Evolutionary conservation across 2,888 invertebrate species (phyloP).

Genomic region (Mycalesis mineus): DNA sequence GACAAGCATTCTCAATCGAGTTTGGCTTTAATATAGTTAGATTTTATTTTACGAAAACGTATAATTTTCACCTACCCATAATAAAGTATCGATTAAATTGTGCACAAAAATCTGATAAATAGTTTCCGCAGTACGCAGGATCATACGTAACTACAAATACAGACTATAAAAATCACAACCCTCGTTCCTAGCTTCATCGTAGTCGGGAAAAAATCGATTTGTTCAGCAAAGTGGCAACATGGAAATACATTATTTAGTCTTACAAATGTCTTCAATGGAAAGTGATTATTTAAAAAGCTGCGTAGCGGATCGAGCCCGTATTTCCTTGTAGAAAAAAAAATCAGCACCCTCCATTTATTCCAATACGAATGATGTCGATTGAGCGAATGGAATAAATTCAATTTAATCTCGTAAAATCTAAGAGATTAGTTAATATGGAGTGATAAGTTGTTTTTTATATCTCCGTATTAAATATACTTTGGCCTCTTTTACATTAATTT

Average conservation of each 20-base stretch:
- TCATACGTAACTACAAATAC: too few species aligned
- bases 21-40: too few species aligned
- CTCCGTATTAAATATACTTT: constrained; percentile 12
- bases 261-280: not conserved
- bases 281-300: constrained; percentile 1
- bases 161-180: too few species aligned
- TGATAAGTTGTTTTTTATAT: constrained; percentile 10
- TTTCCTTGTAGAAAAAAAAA: constrained; percentile 1
- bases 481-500: not conserved
- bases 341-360: constrained; percentile 1
- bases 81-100: too few species aligned
- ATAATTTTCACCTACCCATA: too few species aligned
- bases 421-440: constrained; percentile 9
- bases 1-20: too few species aligned
- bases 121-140: too few species aligned
- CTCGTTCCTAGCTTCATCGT: too few species aligned
- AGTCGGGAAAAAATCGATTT: not conserved
- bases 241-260: not conserved
- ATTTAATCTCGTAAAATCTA: constrained; percentile 19
- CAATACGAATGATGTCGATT: constrained; percentile 11
- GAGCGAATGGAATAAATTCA: constrained; percentile 12
- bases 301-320: not conserved
- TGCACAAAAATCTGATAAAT: too few species aligned
- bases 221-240: not conserved
- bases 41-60: too few species aligned